Base-by-base conservation (phyloP, 1,140 invertebrate genomes). In the Atopsyche davidsoni region DNA sequence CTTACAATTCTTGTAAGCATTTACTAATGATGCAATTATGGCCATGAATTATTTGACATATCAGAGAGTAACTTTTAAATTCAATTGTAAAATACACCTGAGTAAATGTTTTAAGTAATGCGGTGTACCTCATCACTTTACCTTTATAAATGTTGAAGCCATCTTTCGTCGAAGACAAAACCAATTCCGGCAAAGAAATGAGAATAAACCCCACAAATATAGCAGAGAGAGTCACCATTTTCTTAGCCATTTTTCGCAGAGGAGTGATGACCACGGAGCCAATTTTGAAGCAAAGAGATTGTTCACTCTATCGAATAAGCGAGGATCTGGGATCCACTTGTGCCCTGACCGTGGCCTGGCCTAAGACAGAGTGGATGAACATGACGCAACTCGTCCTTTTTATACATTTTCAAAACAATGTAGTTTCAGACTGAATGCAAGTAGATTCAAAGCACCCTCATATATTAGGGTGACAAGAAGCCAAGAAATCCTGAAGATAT, bases 71-170 rank as follows among this genome's bases (percentile, higher is more conserved):
- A 28, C 7, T 28, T 9, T 9, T 28, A 28, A 28, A 28, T 28
- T 9, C 7, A 28, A 28, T 28, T 13, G 25, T 9, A 28, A 28
- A 9, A 28, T 28, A 28, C 13, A 28, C 13, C 13, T 28, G 13
- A 9, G 7, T 28, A n/a, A 28, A 28, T 9, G 13, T 9, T 28
- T 9, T 28, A 9, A 9, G 25, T 13, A 28, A 9, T 9, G 13
- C 13, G 25, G 7, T 28, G 7, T 28, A n/a, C 7, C 25, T 9
- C 13, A 28, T 28, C 7, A 9, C 13, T 28, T 28, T 19, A 56
- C 54, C 49, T 56, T 52, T 56, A 40, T 52, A 52, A 32, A 52
- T 25, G 34, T 56, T 56, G 16, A 56, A 56, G 4, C 54, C 49
- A 48, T 56, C 54, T 19, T 56, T 56, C 0, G 40, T 25, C 7